Evolutionary conservation across 2,888 invertebrate species (phyloP).

Genomic region (Ceraclea dissimilis): DNA sequence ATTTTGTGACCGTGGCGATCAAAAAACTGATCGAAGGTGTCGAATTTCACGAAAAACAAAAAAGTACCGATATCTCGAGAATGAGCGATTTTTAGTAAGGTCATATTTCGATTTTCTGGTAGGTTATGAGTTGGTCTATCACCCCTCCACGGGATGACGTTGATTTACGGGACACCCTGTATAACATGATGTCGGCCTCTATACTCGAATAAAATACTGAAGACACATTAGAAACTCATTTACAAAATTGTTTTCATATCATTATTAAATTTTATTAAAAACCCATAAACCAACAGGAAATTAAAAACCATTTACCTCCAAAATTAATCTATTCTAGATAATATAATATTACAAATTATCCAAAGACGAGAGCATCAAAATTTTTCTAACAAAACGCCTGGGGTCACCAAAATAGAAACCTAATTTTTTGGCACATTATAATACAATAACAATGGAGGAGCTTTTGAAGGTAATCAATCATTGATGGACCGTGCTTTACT

Average conservation of each 20-base stretch:
- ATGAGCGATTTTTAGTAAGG: too few relatives aligned
- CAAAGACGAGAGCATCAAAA: not conserved
- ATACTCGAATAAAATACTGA: too few relatives aligned
- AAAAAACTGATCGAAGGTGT: too few relatives aligned
- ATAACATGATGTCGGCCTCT: too few relatives aligned
- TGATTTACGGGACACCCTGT: too few relatives aligned
- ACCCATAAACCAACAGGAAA: not conserved
- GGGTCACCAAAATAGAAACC: conserved; percentile 7
- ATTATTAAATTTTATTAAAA: conserved; percentile 1
- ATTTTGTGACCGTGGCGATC: too few relatives aligned
- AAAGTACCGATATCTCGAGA: too few relatives aligned
- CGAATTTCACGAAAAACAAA: too few relatives aligned
- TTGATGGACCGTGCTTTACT: not conserved
- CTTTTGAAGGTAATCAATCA: conserved; percentile 18
- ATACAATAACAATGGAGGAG: conserved; percentile 5
- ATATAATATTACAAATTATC: not conserved
- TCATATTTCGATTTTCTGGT: too few relatives aligned
- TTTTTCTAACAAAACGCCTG: conserved; percentile 1
- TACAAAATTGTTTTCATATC: not conserved
- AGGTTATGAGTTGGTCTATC: too few relatives aligned
- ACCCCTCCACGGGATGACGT: too few relatives aligned
- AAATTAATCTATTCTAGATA: not conserved
- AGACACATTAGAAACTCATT: not conserved
- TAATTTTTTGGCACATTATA: conserved; percentile 22
- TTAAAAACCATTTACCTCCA: not conserved